Base-by-base conservation (phyloP, 1,140 invertebrate genomes). In the Orchestia grillus region DNA sequence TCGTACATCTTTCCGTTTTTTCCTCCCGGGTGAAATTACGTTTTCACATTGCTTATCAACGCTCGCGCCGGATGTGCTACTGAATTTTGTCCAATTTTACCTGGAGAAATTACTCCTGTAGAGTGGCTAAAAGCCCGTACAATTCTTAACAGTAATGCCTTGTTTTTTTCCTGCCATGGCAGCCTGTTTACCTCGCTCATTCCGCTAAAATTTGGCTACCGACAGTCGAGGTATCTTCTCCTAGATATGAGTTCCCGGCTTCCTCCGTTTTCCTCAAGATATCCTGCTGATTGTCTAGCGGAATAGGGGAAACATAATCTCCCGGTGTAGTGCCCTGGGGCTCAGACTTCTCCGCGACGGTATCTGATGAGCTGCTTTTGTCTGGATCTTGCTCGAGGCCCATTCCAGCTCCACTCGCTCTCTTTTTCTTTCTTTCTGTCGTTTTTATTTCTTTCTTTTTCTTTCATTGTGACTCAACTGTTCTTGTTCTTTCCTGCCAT, bases 251-350 rank as follows among this genome's bases (percentile, higher is more conserved):
- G 92, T 40, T 40, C 41, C 11, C 42, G 15, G 41, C 41, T 90
- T 90, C 43, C 88, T 94, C 44, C 92, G 45, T 47, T 94, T 94
- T 94, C 92, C 44, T 44, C 92, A 44, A 94, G 44, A 94, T 94
- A 45, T 94, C 92, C 43, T 45, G 44, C 16, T 94, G 92, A 94
- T 94, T 94, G 92, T 94, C 43, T 94, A 94, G 92, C 92, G 44
- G 92, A 94, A 94, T 94, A 94, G 92, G 92, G n/a, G 44, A 94
- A 94, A 94, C 92, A n/a, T 94, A 94, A 94, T 94, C 92, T 94
- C 44, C 44, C 40, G 11, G 36, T 94, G 92, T 94, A 94, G 92
- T 45, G 44, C 92, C 92, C 92, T 44, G 36, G 92, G 92, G 36
- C 92, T 0, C 44, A 4, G 92, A 40, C 92, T 94, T 94, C 44